These are phyloP conservation scores for Mimas tiliae DNA, from an alignment of 2,888 invertebrate genomes.

Conservation along the genomic window DNA sequence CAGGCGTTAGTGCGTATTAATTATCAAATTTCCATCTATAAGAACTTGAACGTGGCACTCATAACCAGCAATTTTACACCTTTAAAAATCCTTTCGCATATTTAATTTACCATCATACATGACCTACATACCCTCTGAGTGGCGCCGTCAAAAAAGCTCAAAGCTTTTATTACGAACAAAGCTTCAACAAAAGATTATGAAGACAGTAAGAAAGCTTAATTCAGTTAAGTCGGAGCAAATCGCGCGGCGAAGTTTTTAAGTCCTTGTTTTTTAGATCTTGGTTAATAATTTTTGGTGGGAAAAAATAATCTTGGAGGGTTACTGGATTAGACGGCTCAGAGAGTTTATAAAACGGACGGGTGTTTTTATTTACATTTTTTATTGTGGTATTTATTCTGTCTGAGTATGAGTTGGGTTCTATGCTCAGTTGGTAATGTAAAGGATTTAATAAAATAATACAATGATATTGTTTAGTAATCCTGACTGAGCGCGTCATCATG, in stretches of 20 bases:
- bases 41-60: too few species aligned
- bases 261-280: conserved; percentile 11
- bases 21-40: too few species aligned
- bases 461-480: too few species aligned
- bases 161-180: conserved; percentile 23
- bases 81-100: neutral
- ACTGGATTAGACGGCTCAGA: conserved; percentile 1
- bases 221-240: conserved; percentile 24
- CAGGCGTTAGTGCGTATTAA: too few species aligned
- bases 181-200: conserved; percentile 24
- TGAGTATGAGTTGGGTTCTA: neutral
- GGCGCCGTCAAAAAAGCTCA: neutral
- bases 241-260: conserved; percentile 19
- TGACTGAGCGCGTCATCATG: too few species aligned
- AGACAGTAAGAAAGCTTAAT: conserved; percentile 25
- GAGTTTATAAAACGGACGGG: neutral
- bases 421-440: too few species aligned
- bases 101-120: neutral
- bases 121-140: neutral
- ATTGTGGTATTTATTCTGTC: neutral
- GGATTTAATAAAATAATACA: too few species aligned
- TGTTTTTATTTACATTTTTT: neutral
- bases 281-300: conserved; percentile 20
- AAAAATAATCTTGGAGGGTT: conserved; percentile 17
- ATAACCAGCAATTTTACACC: too few species aligned